These are phyloP conservation scores for Callaeas wilsoni DNA, from an alignment of 2,113 vertebrate species.

Conservation along the genomic window DNA sequence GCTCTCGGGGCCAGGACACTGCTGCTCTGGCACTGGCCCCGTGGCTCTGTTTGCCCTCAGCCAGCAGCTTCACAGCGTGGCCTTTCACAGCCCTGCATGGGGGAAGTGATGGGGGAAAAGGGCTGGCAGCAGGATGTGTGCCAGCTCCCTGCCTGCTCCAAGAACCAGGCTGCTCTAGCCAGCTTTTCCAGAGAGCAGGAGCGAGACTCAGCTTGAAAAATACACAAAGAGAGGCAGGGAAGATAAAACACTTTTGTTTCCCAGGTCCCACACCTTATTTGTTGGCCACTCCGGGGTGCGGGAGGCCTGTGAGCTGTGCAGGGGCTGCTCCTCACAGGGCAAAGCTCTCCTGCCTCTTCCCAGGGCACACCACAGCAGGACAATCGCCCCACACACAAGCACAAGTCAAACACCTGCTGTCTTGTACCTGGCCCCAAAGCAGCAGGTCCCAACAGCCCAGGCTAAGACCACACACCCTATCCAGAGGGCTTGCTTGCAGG, in stretches of 20 bases:
- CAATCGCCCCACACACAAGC: neutral
- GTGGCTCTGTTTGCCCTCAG: fast-evolving
- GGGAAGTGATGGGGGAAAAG: neutral
- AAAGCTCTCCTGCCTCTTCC: neutral
- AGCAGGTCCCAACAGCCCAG: neutral
- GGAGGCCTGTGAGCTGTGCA: neutral
- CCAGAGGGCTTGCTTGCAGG: neutral
- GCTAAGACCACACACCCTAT: neutral
- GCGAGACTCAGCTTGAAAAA: neutral
- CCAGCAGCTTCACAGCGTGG: neutral
- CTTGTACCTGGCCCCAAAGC: neutral
- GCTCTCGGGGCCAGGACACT: neutral
- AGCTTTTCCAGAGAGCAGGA: neutral
- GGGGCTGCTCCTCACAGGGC: neutral
- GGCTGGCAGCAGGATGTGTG: neutral
- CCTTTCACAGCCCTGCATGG: neutral
- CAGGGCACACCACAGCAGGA: neutral
- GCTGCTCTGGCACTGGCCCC: neutral
- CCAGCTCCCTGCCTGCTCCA: neutral
- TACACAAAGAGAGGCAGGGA: neutral
- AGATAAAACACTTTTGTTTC: neutral
- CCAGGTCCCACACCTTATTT: neutral
- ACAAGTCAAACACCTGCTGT: neutral
- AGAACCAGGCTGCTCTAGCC: neutral
- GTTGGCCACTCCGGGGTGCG: neutral